Conservation (phyloP, 2,797 vertebrate species). For the Mormyrops attenuatus region DNA sequence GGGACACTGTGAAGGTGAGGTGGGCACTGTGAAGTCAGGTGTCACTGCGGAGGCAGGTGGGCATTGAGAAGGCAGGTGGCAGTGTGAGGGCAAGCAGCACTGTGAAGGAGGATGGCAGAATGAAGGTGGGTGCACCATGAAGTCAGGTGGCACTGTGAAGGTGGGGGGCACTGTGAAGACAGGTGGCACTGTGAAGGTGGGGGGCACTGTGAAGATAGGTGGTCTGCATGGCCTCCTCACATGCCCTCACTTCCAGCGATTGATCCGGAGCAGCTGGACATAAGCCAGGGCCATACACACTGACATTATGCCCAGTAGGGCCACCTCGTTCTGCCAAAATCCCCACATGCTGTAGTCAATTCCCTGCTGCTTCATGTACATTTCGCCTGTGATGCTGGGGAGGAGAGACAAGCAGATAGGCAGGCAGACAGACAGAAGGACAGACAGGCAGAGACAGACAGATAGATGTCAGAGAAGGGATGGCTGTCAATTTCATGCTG, state of each 20-base stretch:
- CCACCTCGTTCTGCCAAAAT: slow-evolving; percentile 71
- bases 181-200: neutral
- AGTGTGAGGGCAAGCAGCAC: neutral
- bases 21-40: no score
- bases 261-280: slow-evolving; percentile 64
- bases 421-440: neutral
- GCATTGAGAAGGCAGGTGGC: neutral
- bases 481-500: neutral
- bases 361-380: slow-evolving; percentile 46
- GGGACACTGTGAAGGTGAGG: no score
- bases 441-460: neutral
- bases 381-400: slow-evolving; percentile 57
- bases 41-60: neutral
- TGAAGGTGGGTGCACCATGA: no score
- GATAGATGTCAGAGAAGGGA: neutral
- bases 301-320: slow-evolving; percentile 59
- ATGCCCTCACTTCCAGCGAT: slow-evolving; percentile 66
- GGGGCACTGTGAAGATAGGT: neutral
- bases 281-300: slow-evolving; percentile 62
- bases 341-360: slow-evolving; percentile 69
- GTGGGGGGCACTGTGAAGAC: neutral
- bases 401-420: neutral
- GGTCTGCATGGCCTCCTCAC: neutral
- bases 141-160: neutral
- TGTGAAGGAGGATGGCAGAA: neutral